Evolutionary conservation across 1,140 invertebrate species (phyloP), one percentile per base, ranked within the genome.

Genomic region (Euura lappo): DNA sequence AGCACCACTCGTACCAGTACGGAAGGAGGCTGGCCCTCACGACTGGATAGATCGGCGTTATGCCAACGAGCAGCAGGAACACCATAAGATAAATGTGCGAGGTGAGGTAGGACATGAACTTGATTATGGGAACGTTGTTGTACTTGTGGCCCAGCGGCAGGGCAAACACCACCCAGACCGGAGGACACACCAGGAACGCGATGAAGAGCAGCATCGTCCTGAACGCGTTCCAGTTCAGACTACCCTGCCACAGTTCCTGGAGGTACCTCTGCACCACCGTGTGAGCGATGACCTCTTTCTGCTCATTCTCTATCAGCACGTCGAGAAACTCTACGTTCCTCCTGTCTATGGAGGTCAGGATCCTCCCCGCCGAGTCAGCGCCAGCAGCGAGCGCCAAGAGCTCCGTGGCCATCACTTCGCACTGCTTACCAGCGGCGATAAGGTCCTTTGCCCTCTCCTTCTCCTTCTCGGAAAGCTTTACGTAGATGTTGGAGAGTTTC

Each of bases 41-140:
- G 76, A 95, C 93, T 45, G 93, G 92, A 85, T 95, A 95, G 72
- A 97, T 92, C 44, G 97, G 96, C 69, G 93, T 95, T 72, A 99
- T 97, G 45, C 94, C 95, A n/a, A 96, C 96, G 71, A 98, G 89
- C 70, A 94, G 91, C 76, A 99, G 92, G 75, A 99, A 93, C 68
- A 97, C 88, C 93, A 99, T 99, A 70, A 99, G 92, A 87, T 99
- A 98, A 77, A 99, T 93, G 88, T 99, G 98, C 1, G 98, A 99
- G 1, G 98, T 99, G 69, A 99, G 91, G 87, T 99, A 99, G 10
- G 97, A 98, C 95, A 99, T 99, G 86, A 99, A 99, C 88, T 99
- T 99, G 81, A 99, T 98, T 77, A 99, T 98, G 28, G 98, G 98
- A 79, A 95, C 93, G 89, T 96, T 97, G 90, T 97, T 96, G 87